A percentile compares a stretch with the other conserved stretches of the same genome.
Evolutionary conservation across 2,888 invertebrate species (phyloP).

Genomic region (Drosophila pseudotakahashii): DNA sequence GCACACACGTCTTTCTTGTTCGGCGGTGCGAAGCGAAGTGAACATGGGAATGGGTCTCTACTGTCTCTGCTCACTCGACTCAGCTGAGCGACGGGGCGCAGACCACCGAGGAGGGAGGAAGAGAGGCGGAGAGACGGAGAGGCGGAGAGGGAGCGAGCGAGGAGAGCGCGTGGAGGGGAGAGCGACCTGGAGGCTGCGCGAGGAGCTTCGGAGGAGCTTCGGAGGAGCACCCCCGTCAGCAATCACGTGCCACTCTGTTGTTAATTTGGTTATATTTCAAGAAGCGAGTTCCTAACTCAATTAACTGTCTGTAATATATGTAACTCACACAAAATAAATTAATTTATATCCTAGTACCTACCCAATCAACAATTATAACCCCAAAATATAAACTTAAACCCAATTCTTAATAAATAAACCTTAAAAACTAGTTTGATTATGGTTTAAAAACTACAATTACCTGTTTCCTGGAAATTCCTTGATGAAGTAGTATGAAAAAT

Average conservation of each 20-base stretch:
- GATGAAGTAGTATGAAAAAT: background rate
- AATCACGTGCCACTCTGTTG: background rate
- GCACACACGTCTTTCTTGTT: slow-evolving; percentile 12
- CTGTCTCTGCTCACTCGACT: too few species aligned
- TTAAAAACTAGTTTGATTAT: background rate
- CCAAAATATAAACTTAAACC: too few species aligned
- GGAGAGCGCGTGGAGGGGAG: background rate
- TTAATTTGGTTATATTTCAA: background rate
- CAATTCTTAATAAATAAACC: background rate
- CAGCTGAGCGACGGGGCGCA: background rate
- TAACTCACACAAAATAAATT: background rate
- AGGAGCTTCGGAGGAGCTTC: slow-evolving; percentile 1
- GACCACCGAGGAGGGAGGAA: background rate
- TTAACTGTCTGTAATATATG: too few species aligned
- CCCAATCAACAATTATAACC: too few species aligned
- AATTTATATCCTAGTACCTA: background rate
- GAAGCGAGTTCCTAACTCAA: too few species aligned
- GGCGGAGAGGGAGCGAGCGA: background rate
- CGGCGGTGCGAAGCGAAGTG: slow-evolving; percentile 22
- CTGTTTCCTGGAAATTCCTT: background rate
- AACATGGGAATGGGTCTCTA: background rate
- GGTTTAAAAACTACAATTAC: background rate
- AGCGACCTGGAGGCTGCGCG: slow-evolving; percentile 34
- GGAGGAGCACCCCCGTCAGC: too few species aligned
- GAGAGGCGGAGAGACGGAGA: background rate